Evolutionary conservation across 92 coral and sea anemone genomes (phyloP).

Genomic region (Palythoa heliodiscus): DNA sequence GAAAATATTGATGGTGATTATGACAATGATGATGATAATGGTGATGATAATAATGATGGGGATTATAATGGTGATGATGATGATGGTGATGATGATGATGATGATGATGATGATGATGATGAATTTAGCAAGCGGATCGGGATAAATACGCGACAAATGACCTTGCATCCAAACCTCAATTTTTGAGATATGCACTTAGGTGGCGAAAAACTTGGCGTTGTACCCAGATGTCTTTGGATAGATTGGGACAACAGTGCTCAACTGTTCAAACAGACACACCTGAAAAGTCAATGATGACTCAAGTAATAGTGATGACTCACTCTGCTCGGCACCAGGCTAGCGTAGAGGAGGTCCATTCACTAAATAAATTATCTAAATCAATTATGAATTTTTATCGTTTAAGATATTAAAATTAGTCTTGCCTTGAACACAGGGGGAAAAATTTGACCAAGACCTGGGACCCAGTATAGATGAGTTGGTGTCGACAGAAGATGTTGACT

Average conservation of each 20-base stretch:
- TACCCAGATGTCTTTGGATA: too few species aligned
- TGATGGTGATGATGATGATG: neutral
- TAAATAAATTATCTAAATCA: neutral
- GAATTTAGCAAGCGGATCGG: too few species aligned
- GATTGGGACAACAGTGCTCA: too few species aligned
- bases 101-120: neutral
- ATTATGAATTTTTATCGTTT: neutral
- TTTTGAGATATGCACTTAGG: too few species aligned
- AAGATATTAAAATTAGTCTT: neutral
- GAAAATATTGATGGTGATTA: neutral
- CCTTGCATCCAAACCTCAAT: too few species aligned
- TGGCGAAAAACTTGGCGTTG: too few species aligned
- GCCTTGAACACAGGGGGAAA: constrained; percentile 62
- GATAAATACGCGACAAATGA: too few species aligned
- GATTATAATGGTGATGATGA: neutral
- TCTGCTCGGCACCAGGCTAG: too few species aligned
- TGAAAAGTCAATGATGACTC: too few species aligned
- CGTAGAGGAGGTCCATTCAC: neutral
- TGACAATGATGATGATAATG: neutral
- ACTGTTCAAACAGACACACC: too few species aligned
- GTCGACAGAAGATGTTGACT: constrained; percentile 73
- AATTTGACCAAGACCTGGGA: constrained; percentile 62
- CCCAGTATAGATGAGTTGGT: constrained; percentile 79
- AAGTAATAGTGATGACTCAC: too few species aligned
- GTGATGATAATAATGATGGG: neutral